Conservation (phyloP, 2,888 invertebrate genomes). For the Sminthurinus aureus region DNA sequence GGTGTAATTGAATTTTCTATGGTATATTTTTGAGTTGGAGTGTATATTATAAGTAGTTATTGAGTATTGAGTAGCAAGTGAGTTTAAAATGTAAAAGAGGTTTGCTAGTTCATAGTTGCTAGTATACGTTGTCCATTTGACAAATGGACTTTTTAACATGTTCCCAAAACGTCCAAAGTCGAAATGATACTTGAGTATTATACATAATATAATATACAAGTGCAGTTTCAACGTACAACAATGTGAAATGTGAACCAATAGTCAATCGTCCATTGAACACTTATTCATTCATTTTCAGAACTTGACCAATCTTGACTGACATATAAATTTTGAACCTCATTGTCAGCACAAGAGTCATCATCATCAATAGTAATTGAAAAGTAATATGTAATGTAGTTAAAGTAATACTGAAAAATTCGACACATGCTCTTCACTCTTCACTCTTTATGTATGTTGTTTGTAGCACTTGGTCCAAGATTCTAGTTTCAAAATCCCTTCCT, state of each 20-base stretch:
- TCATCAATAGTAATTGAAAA: not conserved
- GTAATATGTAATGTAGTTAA: no score
- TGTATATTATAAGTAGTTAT: no score
- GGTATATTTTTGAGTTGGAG: not conserved
- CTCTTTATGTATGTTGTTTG: no score
- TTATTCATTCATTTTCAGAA: not conserved
- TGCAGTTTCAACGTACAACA: not conserved
- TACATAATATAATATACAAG: not conserved
- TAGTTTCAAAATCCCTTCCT: no score
- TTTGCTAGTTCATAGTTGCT: no score
- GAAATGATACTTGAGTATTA: not conserved
- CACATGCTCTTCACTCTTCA: no score
- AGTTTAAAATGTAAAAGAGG: no score
- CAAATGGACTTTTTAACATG: no score
- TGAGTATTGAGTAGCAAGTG: no score
- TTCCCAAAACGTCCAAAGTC: not conserved
- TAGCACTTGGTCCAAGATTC: no score
- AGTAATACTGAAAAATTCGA: no score
- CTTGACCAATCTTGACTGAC: not conserved
- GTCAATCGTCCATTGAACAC: not conserved
- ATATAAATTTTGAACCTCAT: not conserved
- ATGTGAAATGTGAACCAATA: not conserved
- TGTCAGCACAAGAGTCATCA: not conserved
- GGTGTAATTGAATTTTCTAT: conserved; percentile 19
- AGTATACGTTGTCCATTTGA: no score